Base-by-base conservation (phyloP, 2,888 invertebrate species). In the Drosophila atripex region DNA sequence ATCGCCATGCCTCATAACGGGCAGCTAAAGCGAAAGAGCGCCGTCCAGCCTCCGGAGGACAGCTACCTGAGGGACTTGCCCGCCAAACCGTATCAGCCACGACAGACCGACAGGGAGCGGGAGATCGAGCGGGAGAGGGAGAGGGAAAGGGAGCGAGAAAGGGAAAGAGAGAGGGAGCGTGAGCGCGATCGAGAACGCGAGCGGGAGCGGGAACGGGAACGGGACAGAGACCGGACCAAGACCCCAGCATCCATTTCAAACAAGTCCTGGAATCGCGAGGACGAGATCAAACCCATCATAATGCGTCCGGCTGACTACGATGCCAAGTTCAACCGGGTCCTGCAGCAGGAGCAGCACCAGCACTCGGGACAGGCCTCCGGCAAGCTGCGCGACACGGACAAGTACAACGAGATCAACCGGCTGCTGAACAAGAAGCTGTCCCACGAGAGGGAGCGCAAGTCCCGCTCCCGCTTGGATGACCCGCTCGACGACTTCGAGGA, bases 251-350 rank as follows among this genome's bases (percentile, higher is more conserved):
- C 77, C 23, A 53, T 50, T 2, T 52, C 71, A 3, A 82, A 54
- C 58, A 83, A 83, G 21, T 79, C 88, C 3, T 91, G 91, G 91
- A 84, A 85, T 12, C 82, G 89, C 14, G 91, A 92, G 73, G 91
- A 91, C 69, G 90, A 91, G 66, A 91, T 91, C 39, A 91, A 90
- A 49, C 92, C 92, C 60, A 90, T 90, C 45, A 90, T 92, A 41
- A 88, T 90, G 78, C 87, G 91, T 32, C 91, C 91, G 56, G 85
- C 90, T 8, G 90, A 91, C 69, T 91, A 91, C 35, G 91, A 91
- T 76, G 89, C 90, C 7, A 90, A 91, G 71, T 91, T 92, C 68
- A 91, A 90, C 68, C 88, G 91, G 12, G 89, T 91, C 5, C 77
- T 91, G 75, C 90, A 90, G 61, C 83, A 88, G 58, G 89, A 89